Base-by-base conservation (phyloP, 2,888 invertebrate genomes). In the Acronicta leporina region DNA sequence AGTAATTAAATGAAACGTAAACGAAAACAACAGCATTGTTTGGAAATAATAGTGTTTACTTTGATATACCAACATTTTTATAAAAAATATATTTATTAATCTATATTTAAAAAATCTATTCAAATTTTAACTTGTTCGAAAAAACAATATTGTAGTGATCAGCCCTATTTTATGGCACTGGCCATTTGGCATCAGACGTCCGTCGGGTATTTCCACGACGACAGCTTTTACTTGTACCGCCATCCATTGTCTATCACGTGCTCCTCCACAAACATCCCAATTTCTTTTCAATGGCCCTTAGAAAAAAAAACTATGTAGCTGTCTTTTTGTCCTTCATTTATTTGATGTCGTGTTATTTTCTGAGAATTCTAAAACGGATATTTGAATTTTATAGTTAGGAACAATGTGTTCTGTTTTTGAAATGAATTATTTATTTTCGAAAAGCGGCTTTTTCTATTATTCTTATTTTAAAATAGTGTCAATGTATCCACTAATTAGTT, bases 231-330 rank as follows among this genome's bases (percentile, higher is more conserved):
- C 67, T 59, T 47, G 48, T 55, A 61, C 69, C 68, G 63, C 77
- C 70, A 83, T 90, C 77, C 70, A 83, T 90, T 90, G 89, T 90
- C 81, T 88, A 78, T 77, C 59, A 65, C 82, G 84, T 82, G 84
- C 82, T 82, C 82, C 75, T 73, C 68, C 64, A 73, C 82, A 86
- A 86, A 86, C 79, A 85, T 79, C 77, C 80, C 77, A 77, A 83
- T 82, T 80, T 84, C 83, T 84, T 81, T 85, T 84, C 79, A 80
- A 80, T 77, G 75, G 77, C 71, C 81, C 73, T 78, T 80, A 82
- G 84, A 82, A 80, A 60, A 72, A 61, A 35, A 41, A 66, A 66
- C 47, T 46, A 45, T 42, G 14, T 47, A 55, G 35, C 56, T 43
- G 59, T 73, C 66, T 52, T 80, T 67, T 69, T 74, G 73, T 69